Base-by-base conservation (phyloP, 2,888 invertebrate genomes). In the Ephialtes manifestator region DNA sequence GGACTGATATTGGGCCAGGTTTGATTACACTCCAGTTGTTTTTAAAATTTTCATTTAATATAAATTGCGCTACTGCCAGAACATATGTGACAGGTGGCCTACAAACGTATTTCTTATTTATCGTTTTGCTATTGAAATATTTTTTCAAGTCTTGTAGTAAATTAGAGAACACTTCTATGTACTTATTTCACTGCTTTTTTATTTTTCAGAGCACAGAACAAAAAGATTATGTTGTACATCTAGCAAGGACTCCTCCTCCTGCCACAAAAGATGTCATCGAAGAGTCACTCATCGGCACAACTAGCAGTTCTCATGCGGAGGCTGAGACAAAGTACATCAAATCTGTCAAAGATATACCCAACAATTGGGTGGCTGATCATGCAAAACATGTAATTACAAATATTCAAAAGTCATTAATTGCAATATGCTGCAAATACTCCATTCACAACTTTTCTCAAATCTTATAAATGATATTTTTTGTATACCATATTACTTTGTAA, bases 1-100 rank as follows among this genome's bases (percentile, higher is more conserved):
- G 97, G 97, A 86, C 95, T 98, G 91, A 96, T 97, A 91, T 95
- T 97, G 89, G 97, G 97, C 86, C 97, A 98, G 96, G 97, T 97
- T 95, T 93, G 91, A 65, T 65, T 18, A 39, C 18, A 43, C 11
- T 10, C 8, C 31, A 5, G 2, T 63, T 39, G 0, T 63, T 8
- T 63, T 1, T 1, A 24, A 24, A n/a, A 39, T 39, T 0, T 39
- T 39, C 2, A 8, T 18, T 39, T 43, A 20, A 15, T 53, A 39
- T 5, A 10, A 63, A 63, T 63, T 39, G 63, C 10, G 10, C 39
- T n/a, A 63, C 35, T 15, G 35, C 18, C 18, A 39, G 3, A 65
- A 24, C 72, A 58, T 46, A 55, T 20, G 67, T 58, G 65, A 80
- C 60, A 43, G 35, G 18, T 58, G 39, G n/a, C 51, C 39, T 8